Evolutionary conservation across 2,797 vertebrate genomes (phyloP).

Genomic region (Ctenopoma kingsleyae): DNA sequence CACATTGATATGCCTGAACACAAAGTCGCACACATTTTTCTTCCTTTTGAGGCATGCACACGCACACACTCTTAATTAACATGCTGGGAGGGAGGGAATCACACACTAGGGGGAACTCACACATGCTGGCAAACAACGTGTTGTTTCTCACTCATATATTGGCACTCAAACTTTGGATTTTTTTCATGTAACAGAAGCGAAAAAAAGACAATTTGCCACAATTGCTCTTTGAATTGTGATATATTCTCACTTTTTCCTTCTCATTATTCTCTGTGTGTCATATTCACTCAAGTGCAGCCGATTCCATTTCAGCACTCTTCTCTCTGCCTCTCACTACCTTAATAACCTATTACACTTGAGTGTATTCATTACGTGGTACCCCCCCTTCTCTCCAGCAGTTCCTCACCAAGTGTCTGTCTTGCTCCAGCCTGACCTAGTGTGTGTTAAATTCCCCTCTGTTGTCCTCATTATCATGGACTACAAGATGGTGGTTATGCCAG

Average conservation of each 20-base stretch:
- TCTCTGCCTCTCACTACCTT: constrained; percentile 65
- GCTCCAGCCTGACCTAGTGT: constrained; percentile 59
- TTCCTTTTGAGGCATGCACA: constrained; percentile 16
- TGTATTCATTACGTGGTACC: constrained; percentile 69
- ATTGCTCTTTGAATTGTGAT: constrained; percentile 73
- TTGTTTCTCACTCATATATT: constrained; percentile 73
- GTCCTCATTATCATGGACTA: constrained; percentile 67
- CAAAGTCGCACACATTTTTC: constrained; percentile 23
- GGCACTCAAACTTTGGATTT: constrained; percentile 61
- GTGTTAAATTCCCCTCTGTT: constrained; percentile 63
- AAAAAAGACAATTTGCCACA: constrained; percentile 69
- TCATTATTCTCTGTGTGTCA: constrained; percentile 69
- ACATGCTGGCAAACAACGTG: constrained; percentile 71
- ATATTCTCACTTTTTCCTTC: constrained; percentile 60
- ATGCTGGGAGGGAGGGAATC: constrained; percentile 69
- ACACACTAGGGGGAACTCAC: constrained; percentile 62
- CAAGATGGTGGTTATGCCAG: constrained; percentile 73
- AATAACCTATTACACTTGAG: constrained; percentile 78
- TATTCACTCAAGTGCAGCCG: constrained; percentile 69
- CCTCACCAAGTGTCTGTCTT: constrained; percentile 59
- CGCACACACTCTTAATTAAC: constrained; percentile 70
- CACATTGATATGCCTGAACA: constrained; percentile 38
- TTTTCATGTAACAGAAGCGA: constrained; percentile 51
- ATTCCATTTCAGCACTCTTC: constrained; percentile 67
- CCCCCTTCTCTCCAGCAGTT: constrained; percentile 34